Evolutionary conservation across 2,797 vertebrate genomes (phyloP).

Genomic region (Selene dorsalis): DNA sequence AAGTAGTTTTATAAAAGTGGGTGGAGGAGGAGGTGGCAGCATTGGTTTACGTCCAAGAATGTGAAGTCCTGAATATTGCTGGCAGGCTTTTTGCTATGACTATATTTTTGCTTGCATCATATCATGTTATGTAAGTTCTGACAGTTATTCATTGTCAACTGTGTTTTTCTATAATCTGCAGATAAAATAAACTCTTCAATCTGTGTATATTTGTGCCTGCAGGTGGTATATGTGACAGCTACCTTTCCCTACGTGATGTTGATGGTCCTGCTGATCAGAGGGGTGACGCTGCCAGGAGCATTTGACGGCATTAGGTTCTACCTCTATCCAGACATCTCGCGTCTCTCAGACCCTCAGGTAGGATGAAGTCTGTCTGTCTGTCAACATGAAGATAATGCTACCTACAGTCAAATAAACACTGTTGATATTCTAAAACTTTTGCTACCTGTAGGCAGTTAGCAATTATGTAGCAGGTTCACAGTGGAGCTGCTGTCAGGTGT

Average conservation of each 20-base stretch:
- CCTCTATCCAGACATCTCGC: constrained; percentile 95
- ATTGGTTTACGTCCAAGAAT: constrained; percentile 1
- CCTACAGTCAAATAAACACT: background rate
- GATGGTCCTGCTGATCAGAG: constrained; percentile 93
- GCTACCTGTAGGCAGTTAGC: background rate
- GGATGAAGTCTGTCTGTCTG: background rate
- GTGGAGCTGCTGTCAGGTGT: background rate
- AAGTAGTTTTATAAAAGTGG: background rate
- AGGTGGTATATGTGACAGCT: constrained; percentile 98
- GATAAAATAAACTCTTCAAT: constrained; percentile 29
- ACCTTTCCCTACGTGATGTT: constrained; percentile 89
- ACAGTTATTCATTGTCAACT: background rate
- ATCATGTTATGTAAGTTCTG: constrained; percentile 18
- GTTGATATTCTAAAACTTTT: background rate
- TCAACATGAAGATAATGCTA: background rate
- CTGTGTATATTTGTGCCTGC: constrained; percentile 32
- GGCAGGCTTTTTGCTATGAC: constrained; percentile 3
- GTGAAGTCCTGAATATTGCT: constrained; percentile 9
- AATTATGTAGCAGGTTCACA: background rate
- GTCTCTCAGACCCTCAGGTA: constrained; percentile 95
- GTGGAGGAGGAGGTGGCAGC: background rate
- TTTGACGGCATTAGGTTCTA: constrained; percentile 97
- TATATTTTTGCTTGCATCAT: constrained; percentile 3
- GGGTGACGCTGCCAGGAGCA: constrained; percentile 94
- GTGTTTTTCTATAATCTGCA: constrained; percentile 1